A percentile compares a stretch with the other conserved stretches of the same genome.
Evolutionary conservation across 2,797 vertebrate genomes (phyloP).

Genomic region (Eremophila alpestris): DNA sequence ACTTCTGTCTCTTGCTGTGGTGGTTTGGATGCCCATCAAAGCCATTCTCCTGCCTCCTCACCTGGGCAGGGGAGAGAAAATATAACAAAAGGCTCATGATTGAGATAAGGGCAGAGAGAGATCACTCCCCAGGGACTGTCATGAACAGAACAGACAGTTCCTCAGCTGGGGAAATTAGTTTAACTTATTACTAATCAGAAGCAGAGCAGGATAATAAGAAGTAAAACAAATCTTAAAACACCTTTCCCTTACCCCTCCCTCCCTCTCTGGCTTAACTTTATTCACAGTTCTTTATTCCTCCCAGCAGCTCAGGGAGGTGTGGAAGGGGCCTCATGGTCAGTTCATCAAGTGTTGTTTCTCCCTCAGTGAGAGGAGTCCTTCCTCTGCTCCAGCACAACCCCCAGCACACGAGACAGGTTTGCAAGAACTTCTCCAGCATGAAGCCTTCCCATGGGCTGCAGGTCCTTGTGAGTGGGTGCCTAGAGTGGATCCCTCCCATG

Average conservation of each 20-base stretch:
- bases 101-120: background rate
- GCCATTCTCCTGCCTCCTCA: background rate
- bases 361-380: background rate
- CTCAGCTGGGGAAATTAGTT: background rate
- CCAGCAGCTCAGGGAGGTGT: background rate
- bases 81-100: background rate
- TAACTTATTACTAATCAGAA: background rate
- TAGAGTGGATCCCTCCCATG: no score
- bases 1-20: background rate
- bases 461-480: background rate
- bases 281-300: background rate
- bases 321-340: accelerated
- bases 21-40: background rate
- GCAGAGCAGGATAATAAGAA: background rate
- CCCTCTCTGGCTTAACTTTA: background rate
- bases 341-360: background rate
- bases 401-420: background rate
- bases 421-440: background rate
- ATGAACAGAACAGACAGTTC: background rate
- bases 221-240: background rate
- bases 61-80: background rate
- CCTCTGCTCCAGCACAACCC: background rate
- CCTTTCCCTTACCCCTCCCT: background rate
- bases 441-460: background rate
- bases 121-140: background rate